Conservation (phyloP, 2,113 vertebrate species). For the Ctenodactylus gundi region DNA sequence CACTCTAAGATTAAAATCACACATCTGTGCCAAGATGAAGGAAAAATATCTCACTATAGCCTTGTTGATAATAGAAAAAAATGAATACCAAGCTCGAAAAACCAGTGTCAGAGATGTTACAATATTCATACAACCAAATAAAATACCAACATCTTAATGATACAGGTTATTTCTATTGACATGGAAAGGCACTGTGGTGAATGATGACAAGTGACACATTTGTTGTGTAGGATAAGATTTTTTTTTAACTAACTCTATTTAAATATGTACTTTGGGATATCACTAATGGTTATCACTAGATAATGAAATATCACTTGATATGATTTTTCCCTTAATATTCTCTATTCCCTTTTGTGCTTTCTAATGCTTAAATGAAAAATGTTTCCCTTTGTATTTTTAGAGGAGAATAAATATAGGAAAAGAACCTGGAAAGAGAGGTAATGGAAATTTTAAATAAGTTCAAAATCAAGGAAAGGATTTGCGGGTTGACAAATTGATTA, state of each 20-base stretch:
- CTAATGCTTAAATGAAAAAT: neutral
- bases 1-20: neutral
- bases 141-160: neutral
- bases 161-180: neutral
- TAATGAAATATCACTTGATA: neutral
- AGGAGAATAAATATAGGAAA: neutral
- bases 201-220: neutral
- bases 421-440: neutral
- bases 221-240: too few species aligned
- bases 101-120: neutral
- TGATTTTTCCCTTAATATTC: neutral
- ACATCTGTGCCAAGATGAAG: neutral
- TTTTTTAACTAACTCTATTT: neutral
- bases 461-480: neutral
- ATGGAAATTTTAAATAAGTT: neutral
- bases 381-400: neutral
- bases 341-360: neutral
- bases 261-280: neutral
- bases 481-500: neutral
- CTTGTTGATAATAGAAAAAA: neutral
- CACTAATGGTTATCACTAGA: neutral
- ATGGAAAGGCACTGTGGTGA: neutral
- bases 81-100: neutral
- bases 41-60: neutral
- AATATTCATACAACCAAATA: neutral